Base-by-base conservation (phyloP, 2,113 vertebrate genomes). In the Megaceryle maxima region DNA sequence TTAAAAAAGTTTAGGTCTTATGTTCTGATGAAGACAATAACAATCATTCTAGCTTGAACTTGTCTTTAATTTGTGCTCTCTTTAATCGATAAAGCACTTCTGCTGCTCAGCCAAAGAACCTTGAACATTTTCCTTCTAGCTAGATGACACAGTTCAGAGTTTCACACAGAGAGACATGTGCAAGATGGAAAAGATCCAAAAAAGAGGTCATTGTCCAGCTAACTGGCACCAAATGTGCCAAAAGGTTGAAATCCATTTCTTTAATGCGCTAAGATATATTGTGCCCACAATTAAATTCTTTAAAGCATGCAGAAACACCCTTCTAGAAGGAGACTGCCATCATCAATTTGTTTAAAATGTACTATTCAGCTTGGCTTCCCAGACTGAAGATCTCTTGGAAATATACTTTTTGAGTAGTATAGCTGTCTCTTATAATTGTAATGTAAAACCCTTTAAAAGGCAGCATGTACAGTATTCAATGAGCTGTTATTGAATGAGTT, bases 101-200 rank as follows among this genome's bases (percentile, higher is more conserved):
- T 51, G 22, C 48, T 56, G 19, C 39, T 75, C 73, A 70, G 26
- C 10, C 64, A 51, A 67, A 80, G 10, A 74, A 11, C 25, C 21
- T 43, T 53, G 19, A 83, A 51, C 67, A 67, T 63, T 67, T 56
- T 88, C n/a, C 80, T 63, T 88, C 22, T 37, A 91, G 31, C 16
- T 37, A 59, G 53, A 86, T 74, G 64, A 83, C 50, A 53, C 0
- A 0, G 41, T 46, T 81, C 56, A 43, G 37, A 91, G 55, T 88
- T 90, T 46, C 20, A 76, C 0, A 0, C 37, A 39, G 21, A 73
- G 7, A 69, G 15, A 55, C 20, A 31, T 22, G 18, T 41, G 18
- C 9, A 24, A 83, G 44, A 88, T 37, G 10, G 19, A 79, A 79
- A 72, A 80, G 21, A 73, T 2, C 26, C 3, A 66, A 39, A 67